These are phyloP conservation scores for Ephydatia muelleri DNA, from an alignment of 37 sponge, comb jelly and placozoan genomes.

Conservation along the genomic window DNA sequence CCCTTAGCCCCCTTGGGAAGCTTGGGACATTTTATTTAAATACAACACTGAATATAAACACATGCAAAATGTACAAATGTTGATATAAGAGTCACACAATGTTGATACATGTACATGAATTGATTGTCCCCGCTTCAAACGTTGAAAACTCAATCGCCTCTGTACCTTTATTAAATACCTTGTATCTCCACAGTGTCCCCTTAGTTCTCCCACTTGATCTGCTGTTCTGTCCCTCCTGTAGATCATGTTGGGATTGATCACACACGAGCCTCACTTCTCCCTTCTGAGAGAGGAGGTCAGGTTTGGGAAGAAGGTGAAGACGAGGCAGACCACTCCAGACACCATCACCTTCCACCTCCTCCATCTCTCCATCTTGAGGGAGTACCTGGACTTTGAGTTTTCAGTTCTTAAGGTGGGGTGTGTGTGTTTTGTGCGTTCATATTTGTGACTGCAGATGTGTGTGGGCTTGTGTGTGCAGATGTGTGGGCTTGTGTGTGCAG, in stretches of 20 bases:
- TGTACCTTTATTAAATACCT: neutral
- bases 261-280: slow-evolving; percentile 98
- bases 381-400: slow-evolving; percentile 95
- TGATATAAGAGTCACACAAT: too few relatives aligned
- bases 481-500: neutral
- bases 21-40: too few relatives aligned
- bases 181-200: neutral
- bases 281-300: slow-evolving; percentile 94
- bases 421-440: too few relatives aligned
- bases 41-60: too few relatives aligned
- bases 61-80: too few relatives aligned
- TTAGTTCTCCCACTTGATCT: neutral
- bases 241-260: slow-evolving; percentile 92
- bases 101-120: too few relatives aligned
- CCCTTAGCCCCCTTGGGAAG: too few relatives aligned
- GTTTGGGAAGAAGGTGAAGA: slow-evolving; percentile 80
- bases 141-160: too few relatives aligned
- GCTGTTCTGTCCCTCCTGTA: neutral
- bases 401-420: slow-evolving; percentile 57
- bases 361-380: slow-evolving; percentile 91
- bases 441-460: neutral
- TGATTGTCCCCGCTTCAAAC: too few relatives aligned
- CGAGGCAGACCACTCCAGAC: slow-evolving; percentile 67
- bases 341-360: slow-evolving; percentile 94
- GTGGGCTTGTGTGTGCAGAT: neutral